These are phyloP conservation scores for Eurosta solidaginis DNA, from an alignment of 1,140 invertebrate genomes.

Conservation along the genomic window DNA sequence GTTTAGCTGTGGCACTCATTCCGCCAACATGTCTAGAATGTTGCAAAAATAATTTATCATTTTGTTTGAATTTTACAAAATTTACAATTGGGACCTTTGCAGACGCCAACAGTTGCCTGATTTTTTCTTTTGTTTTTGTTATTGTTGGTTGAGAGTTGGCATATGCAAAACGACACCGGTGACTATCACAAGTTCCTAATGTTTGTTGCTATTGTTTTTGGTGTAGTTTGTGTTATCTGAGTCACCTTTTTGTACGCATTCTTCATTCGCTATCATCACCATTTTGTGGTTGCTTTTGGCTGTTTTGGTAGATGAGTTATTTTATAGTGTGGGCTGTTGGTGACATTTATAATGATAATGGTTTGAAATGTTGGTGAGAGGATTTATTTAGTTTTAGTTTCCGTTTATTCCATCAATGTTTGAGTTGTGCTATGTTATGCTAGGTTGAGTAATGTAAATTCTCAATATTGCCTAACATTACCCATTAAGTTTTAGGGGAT, in stretches of 20 bases:
- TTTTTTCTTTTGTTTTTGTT: background rate
- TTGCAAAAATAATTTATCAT: slow-evolving; percentile 30
- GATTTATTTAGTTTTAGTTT: too few species aligned
- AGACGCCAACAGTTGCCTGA: background rate
- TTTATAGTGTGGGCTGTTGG: background rate
- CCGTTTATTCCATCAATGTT: too few species aligned
- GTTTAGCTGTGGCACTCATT: background rate
- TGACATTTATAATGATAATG: background rate
- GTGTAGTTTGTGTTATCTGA: background rate
- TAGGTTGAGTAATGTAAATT: too few species aligned
- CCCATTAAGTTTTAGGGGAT: too few species aligned
- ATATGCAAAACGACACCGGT: background rate
- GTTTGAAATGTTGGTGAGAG: background rate
- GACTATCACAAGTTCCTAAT: background rate
- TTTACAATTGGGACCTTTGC: background rate
- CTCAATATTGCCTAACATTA: too few species aligned
- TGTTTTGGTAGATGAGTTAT: background rate
- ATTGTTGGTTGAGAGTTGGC: background rate
- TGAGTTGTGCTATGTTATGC: too few species aligned
- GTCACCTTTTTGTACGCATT: background rate
- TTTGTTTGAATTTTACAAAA: slow-evolving; percentile 18
- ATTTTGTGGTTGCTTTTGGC: background rate
- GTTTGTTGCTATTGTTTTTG: background rate
- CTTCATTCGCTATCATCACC: background rate
- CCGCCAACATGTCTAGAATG: slow-evolving; percentile 7